Percentiles rank a stretch among this genome's conserved stretches.
phyloP scores from a whole-genome alignment of 2,113 vertebrate species.

The Panthera leo region DNA sequence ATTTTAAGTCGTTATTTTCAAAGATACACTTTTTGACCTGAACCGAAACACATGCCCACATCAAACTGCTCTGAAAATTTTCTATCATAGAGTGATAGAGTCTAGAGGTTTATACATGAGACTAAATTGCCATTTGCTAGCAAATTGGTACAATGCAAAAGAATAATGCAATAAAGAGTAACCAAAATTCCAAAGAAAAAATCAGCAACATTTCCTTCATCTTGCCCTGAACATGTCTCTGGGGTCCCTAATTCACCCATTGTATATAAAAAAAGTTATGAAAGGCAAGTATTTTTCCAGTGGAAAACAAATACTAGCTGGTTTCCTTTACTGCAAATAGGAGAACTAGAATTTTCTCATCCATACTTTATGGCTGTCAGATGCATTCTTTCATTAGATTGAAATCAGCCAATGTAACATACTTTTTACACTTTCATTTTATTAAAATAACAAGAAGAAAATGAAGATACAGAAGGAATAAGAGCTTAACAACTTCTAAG shows the following conservation, averaged over 20 bases:
- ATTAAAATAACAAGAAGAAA: slow-evolving; percentile 8
- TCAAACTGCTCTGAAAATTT: slow-evolving; percentile 5
- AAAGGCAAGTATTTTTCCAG: slow-evolving; percentile 16
- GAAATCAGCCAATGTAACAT: slow-evolving; percentile 25
- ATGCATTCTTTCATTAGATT: neutral
- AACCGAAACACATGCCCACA: neutral
- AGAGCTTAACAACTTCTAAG: slow-evolving; percentile 23
- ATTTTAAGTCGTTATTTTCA: neutral
- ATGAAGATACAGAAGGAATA: neutral
- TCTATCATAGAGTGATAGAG: neutral
- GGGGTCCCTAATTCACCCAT: neutral
- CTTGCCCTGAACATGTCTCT: neutral
- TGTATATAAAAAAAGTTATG: neutral
- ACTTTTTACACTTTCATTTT: slow-evolving; percentile 2
- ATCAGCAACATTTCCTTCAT: neutral
- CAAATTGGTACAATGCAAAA: neutral
- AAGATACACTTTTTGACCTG: neutral
- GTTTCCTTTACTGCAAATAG: slow-evolving; percentile 23
- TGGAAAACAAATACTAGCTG: slow-evolving; percentile 35
- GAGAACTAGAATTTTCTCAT: slow-evolving; percentile 47
- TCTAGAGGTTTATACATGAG: neutral
- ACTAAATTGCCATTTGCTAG: neutral
- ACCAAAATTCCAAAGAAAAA: neutral
- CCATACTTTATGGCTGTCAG: neutral
- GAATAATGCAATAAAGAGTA: neutral